These are phyloP conservation scores for Brachionichthys hirsutus DNA, from an alignment of 2,113 vertebrate species.

Conservation along the genomic window DNA sequence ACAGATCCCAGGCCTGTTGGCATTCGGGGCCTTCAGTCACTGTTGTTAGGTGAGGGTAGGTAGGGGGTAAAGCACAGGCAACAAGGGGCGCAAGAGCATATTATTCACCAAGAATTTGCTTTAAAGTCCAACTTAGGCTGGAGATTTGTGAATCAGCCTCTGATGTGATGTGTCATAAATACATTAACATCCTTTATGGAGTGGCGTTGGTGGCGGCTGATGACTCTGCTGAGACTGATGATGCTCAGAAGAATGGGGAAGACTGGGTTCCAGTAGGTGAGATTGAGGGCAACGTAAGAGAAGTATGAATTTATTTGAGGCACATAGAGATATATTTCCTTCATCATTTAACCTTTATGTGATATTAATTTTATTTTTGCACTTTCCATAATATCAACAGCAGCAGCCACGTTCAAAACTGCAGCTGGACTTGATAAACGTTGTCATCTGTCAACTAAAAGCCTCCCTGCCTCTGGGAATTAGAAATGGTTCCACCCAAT, in stretches of 20 bases:
- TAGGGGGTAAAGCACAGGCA: neutral
- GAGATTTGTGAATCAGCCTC: too few species aligned
- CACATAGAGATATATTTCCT: too few species aligned
- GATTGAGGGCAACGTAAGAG: too few species aligned
- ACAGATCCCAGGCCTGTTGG: slow-evolving; percentile 22
- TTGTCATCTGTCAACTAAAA: slow-evolving; percentile 7
- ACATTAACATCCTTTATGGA: too few species aligned
- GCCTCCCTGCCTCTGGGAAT: neutral
- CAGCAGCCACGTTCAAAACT: neutral
- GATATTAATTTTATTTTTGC: neutral
- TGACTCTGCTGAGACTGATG: too few species aligned
- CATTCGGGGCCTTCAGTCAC: slow-evolving; percentile 14
- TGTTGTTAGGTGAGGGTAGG: neutral
- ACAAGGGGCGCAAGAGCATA: neutral
- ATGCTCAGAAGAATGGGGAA: too few species aligned
- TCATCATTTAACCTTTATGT: neutral
- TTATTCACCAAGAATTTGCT: slow-evolving; percentile 13
- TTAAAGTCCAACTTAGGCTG: slow-evolving; percentile 2
- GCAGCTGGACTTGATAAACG: neutral
- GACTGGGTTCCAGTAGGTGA: too few species aligned
- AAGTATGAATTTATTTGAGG: too few species aligned
- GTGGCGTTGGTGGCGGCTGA: too few species aligned
- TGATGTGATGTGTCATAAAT: too few species aligned
- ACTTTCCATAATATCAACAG: neutral
- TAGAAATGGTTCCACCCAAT: neutral